Evolutionary conservation across 2,113 vertebrate species (phyloP).

Genomic region (Brienomyrus brachyistius): DNA sequence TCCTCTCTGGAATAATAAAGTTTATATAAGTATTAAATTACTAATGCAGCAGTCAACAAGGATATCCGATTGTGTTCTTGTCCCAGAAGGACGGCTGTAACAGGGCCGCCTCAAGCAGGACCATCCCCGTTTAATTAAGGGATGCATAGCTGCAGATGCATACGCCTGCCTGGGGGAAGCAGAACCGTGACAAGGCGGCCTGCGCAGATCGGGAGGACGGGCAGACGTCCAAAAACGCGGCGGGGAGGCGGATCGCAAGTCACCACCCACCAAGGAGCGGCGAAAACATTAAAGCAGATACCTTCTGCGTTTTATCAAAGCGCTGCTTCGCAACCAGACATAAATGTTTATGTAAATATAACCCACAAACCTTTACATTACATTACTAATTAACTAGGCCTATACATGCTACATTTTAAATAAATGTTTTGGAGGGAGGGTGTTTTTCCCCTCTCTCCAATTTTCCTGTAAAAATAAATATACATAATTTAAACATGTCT

Average conservation of each 20-base stretch:
- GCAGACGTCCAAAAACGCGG: not conserved
- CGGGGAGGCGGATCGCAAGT: not conserved
- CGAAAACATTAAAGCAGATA: not conserved
- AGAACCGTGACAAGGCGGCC: not conserved
- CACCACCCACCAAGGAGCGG: not conserved
- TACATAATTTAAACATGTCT: not conserved
- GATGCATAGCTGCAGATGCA: not conserved
- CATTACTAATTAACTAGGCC: not conserved
- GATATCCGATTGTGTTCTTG: slow-evolving; percentile 36
- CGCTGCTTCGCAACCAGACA: not conserved
- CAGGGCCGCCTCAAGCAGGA: slow-evolving; percentile 31
- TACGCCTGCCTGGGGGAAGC: not conserved
- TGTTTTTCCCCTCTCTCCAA: not conserved
- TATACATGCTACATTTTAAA: not conserved
- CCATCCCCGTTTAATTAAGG: not conserved
- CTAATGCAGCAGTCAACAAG: not conserved
- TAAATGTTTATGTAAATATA: not conserved
- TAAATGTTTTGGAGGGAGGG: not conserved
- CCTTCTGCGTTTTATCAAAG: not conserved
- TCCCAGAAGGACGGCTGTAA: slow-evolving; percentile 32
- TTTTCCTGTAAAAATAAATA: not conserved
- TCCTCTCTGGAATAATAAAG: not conserved
- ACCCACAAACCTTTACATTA: not conserved
- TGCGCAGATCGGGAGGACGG: not conserved
- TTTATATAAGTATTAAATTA: not conserved